Percentiles rank a stretch among this genome's conserved stretches.
Conservation (phyloP, 2,888 invertebrate species). For the Timema podura region DNA sequence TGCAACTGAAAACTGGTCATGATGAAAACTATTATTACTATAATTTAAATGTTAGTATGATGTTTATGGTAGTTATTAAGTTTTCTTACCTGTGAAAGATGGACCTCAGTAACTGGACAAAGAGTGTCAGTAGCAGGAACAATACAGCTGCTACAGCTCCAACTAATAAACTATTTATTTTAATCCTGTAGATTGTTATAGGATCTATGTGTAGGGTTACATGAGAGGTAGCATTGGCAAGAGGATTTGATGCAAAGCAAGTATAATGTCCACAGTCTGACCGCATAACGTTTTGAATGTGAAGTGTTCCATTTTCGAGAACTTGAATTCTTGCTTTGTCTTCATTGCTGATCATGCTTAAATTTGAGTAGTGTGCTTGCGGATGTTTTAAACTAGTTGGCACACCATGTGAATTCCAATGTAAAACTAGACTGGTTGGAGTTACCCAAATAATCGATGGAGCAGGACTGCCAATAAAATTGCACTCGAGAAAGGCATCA, state of each 20-base stretch:
- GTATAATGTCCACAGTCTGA: constrained; percentile 77
- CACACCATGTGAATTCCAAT: constrained; percentile 73
- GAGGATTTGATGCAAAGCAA: constrained; percentile 80
- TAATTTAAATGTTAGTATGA: too few relatives aligned
- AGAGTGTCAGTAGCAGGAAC: constrained; percentile 74
- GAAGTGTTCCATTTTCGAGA: constrained; percentile 73
- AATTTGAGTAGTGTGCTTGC: constrained; percentile 50
- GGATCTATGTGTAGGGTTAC: constrained; percentile 81
- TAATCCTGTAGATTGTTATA: constrained; percentile 74
- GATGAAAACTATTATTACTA: too few relatives aligned
- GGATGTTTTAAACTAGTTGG: constrained; percentile 67
- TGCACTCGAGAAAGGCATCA: constrained; percentile 71
- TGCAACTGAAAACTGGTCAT: too few relatives aligned
- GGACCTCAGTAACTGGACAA: constrained; percentile 70
- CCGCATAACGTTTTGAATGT: constrained; percentile 60
- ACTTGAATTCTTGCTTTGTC: constrained; percentile 53
- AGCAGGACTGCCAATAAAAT: constrained; percentile 68
- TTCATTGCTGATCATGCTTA: constrained; percentile 42
- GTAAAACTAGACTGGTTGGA: constrained; percentile 64
- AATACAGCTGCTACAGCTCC: constrained; percentile 75
- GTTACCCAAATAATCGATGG: constrained; percentile 86
- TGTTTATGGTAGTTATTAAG: too few relatives aligned
- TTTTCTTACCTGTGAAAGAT: constrained; percentile 62
- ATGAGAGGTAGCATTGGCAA: constrained; percentile 71
- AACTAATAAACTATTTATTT: constrained; percentile 76